These are phyloP conservation scores for Euphonia xanthogaster DNA, from an alignment of 2,797 vertebrate genomes.

Conservation along the genomic window DNA sequence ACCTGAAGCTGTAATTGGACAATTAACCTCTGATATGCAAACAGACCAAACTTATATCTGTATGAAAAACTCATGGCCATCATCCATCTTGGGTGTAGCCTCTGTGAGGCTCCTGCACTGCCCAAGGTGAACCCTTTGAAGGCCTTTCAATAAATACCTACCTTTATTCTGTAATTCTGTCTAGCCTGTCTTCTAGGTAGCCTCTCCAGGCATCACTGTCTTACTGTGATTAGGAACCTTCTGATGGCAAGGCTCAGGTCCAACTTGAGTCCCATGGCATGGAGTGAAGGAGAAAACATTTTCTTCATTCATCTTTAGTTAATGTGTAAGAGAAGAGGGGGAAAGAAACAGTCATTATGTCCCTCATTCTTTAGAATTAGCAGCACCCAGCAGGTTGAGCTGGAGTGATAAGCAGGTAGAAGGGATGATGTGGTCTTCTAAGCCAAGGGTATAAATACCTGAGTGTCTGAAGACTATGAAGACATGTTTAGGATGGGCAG, in stretches of 20 bases:
- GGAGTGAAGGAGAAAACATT: neutral
- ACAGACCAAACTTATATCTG: neutral
- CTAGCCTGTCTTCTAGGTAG: neutral
- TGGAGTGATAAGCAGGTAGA: neutral
- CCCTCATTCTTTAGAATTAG: neutral
- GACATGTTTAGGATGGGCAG: accelerated
- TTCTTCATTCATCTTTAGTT: neutral
- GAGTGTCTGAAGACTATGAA: neutral
- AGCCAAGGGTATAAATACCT: neutral
- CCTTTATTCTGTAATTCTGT: neutral
- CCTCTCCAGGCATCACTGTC: neutral
- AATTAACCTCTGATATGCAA: neutral
- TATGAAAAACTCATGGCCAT: neutral
- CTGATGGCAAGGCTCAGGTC: neutral
- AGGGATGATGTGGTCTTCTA: neutral
- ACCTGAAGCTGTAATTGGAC: neutral
- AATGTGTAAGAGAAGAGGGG: accelerated
- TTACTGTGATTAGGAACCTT: neutral
- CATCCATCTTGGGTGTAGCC: accelerated
- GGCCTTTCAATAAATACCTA: neutral
- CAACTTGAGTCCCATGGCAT: neutral
- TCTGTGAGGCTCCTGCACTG: neutral
- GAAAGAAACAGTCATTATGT: neutral
- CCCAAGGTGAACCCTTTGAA: neutral
- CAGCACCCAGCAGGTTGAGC: neutral